Evolutionary conservation across 2,888 invertebrate genomes (phyloP).

Genomic region (Ommatoiulus sabulosus): DNA sequence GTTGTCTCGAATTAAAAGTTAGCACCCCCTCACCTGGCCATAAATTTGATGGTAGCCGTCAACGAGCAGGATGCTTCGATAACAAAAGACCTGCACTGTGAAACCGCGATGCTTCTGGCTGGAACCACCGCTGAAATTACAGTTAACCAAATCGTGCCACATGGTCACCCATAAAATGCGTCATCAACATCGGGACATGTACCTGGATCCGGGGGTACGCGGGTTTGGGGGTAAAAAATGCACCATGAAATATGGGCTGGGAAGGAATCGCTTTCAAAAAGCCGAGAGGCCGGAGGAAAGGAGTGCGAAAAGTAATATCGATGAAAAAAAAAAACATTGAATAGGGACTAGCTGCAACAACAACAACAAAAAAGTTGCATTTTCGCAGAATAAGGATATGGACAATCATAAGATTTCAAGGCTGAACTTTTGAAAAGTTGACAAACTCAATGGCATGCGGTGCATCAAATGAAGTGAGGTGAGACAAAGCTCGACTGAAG

Average conservation of each 20-base stretch:
- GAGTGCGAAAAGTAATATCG: constrained; percentile 26
- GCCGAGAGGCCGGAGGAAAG: not conserved
- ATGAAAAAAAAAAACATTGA: not conserved
- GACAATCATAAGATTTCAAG: constrained; percentile 39
- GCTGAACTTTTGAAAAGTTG: constrained; percentile 31
- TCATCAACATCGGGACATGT: constrained; percentile 17
- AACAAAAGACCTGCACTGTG: not conserved
- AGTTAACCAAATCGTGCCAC: not conserved
- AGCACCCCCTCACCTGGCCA: constrained; percentile 53
- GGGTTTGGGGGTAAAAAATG: not conserved
- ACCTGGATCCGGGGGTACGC: not conserved
- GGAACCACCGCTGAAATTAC: not conserved
- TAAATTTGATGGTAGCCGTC: constrained; percentile 49
- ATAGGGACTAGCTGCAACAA: not conserved
- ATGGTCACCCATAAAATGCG: constrained; percentile 24
- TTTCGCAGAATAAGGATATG: constrained; percentile 5
- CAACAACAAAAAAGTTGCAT: constrained; percentile 8
- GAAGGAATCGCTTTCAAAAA: not conserved
- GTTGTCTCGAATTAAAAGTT: constrained; percentile 52
- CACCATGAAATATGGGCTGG: constrained; percentile 11
- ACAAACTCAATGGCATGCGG: constrained; percentile 43
- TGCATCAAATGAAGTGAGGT: constrained; percentile 25
- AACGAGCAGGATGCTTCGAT: constrained; percentile 49
- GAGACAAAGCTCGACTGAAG: constrained; percentile 26
- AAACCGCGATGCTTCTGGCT: not conserved